A percentile compares a stretch with the other conserved stretches of the same genome.
Conservation (phyloP, 2,113 vertebrate species). For the Sterrhoptilus dennistouni region DNA sequence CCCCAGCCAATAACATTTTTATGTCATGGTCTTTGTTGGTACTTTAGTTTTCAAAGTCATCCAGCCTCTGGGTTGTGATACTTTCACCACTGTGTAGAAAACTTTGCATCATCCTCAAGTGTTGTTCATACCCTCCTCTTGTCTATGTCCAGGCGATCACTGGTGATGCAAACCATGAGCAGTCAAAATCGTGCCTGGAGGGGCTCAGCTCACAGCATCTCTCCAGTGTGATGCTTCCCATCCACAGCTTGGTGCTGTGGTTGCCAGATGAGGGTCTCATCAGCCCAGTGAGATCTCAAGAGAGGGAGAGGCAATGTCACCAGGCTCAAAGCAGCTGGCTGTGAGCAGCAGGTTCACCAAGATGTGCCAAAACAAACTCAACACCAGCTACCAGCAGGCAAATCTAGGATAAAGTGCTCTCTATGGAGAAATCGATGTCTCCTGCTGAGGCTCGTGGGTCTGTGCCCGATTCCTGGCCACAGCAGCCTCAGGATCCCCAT, state of each 20-base stretch:
- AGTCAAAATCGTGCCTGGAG: neutral
- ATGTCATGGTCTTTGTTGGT: neutral
- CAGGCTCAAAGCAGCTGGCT: neutral
- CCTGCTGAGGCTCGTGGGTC: neutral
- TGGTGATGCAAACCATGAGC: neutral
- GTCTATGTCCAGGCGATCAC: neutral
- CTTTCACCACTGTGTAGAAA: neutral
- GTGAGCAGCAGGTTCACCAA: neutral
- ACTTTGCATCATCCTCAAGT: neutral
- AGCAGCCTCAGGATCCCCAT: neutral
- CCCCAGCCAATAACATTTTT: neutral
- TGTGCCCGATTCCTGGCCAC: neutral
- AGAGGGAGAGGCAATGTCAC: neutral
- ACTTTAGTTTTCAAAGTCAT: neutral
- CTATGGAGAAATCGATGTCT: neutral
- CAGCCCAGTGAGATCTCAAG: neutral
- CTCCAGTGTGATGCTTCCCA: neutral
- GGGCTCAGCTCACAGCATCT: neutral
- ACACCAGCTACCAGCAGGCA: neutral
- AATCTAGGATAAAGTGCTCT: neutral
- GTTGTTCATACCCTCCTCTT: neutral
- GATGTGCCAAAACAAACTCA: neutral
- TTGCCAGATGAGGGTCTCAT: neutral
- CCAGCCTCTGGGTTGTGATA: neutral
- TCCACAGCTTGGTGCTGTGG: neutral